These are phyloP conservation scores for Rhinopomastus cyanomelas DNA, from an alignment of 2,113 vertebrate genomes.

Conservation along the genomic window DNA sequence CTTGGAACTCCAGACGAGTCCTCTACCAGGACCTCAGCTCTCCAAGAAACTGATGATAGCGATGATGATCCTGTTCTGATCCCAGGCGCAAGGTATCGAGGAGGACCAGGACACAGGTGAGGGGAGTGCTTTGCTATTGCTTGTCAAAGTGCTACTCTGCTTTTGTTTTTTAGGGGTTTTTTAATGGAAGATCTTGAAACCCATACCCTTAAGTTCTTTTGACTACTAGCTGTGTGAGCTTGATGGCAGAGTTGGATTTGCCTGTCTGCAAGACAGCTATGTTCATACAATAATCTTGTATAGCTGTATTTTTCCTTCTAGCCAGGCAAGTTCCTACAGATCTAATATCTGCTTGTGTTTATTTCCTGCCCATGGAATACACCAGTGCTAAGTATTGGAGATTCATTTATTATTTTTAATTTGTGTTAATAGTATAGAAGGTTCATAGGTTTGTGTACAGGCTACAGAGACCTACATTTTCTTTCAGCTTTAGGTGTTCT, in stretches of 20 bases:
- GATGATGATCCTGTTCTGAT: slow-evolving; percentile 95
- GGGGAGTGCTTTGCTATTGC: not conserved
- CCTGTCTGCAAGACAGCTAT: not conserved
- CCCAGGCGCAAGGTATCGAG: slow-evolving; percentile 87
- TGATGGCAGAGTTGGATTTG: not conserved
- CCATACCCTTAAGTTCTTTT: not conserved
- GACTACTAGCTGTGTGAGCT: not conserved
- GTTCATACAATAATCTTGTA: not conserved
- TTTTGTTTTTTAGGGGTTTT: not conserved
- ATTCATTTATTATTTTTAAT: not conserved
- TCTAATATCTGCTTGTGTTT: not conserved
- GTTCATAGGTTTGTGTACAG: not conserved
- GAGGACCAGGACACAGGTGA: slow-evolving; percentile 91
- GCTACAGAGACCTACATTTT: not conserved
- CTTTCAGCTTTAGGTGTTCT: not conserved
- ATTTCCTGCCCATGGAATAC: not conserved
- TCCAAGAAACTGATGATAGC: slow-evolving; percentile 93
- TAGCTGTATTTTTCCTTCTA: not conserved
- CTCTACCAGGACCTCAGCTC: slow-evolving; percentile 69
- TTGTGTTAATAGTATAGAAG: not conserved
- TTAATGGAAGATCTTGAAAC: not conserved
- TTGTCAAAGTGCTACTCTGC: not conserved
- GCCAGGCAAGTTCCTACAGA: not conserved
- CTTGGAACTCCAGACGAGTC: slow-evolving; percentile 63
- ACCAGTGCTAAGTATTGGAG: not conserved